A percentile compares a stretch with the other conserved stretches of the same genome.
phyloP scores from a whole-genome alignment of 1,140 invertebrate species.

The Bicyclus anynana region DNA sequence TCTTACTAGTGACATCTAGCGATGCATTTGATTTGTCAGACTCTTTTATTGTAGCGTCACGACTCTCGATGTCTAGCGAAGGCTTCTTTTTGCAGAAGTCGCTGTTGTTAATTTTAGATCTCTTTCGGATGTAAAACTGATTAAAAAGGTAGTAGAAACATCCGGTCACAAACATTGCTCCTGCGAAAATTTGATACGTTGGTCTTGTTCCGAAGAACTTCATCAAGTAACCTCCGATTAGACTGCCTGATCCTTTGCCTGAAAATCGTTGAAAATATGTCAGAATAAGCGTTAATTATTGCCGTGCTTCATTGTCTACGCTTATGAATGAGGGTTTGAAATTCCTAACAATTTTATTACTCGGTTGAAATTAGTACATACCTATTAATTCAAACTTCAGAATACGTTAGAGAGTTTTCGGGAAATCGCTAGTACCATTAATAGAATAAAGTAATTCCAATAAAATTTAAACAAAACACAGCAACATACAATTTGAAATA shows the following conservation, averaged over 20 bases:
- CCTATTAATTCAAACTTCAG: too few species aligned
- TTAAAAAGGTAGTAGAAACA: constrained; percentile 85
- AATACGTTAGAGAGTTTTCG: too few species aligned
- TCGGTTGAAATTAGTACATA: too few species aligned
- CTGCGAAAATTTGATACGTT: constrained; percentile 86
- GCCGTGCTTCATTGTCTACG: too few species aligned
- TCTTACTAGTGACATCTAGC: constrained; percentile 53
- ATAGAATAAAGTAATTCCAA: too few species aligned
- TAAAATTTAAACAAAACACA: too few species aligned
- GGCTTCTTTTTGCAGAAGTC: constrained; percentile 77
- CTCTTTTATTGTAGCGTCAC: constrained; percentile 49
- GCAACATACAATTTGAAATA: too few species aligned
- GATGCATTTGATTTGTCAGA: constrained; percentile 47
- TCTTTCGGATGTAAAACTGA: constrained; percentile 80
- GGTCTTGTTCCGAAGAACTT: constrained; percentile 84
- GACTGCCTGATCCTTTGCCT: constrained; percentile 88
- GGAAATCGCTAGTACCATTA: too few species aligned
- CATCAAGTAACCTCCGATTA: constrained; percentile 87
- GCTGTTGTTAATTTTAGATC: constrained; percentile 68
- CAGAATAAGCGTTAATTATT: too few species aligned
- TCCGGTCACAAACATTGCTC: constrained; percentile 80
- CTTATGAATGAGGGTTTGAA: too few species aligned
- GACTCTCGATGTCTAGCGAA: constrained; percentile 43
- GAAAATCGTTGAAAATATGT: constrained; percentile 30
- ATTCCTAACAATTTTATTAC: too few species aligned